Percentiles rank a stretch among this genome's conserved stretches.
These are phyloP conservation scores for Pogonocherus hispidulus DNA, from an alignment of 2,888 invertebrate species.

Conservation along the genomic window DNA sequence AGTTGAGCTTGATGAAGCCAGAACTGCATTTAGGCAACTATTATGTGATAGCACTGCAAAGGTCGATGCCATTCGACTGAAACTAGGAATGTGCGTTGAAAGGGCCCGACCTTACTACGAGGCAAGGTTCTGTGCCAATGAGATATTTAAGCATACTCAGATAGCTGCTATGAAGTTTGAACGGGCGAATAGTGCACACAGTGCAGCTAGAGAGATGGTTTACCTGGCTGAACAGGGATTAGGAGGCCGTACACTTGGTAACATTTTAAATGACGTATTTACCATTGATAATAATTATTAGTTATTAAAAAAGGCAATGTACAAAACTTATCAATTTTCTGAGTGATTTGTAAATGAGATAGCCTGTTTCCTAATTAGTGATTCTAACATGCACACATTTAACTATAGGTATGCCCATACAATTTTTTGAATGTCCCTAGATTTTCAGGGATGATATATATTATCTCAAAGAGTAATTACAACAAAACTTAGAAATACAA, in stretches of 20 bases:
- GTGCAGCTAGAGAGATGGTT: constrained; percentile 93
- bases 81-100: constrained; percentile 87
- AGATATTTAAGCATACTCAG: constrained; percentile 88
- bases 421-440: too few relatives aligned
- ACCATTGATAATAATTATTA: too few relatives aligned
- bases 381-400: too few relatives aligned
- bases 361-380: too few relatives aligned
- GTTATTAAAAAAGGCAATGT: too few relatives aligned
- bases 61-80: constrained; percentile 85
- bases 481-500: too few relatives aligned
- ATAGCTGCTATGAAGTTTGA: constrained; percentile 85
- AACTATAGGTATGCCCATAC: too few relatives aligned
- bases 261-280: constrained; percentile 56
- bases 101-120: constrained; percentile 93
- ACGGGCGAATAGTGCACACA: constrained; percentile 90
- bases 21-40: constrained; percentile 84
- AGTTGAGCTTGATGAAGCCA: constrained; percentile 89
- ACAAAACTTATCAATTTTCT: too few relatives aligned
- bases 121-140: constrained; percentile 85
- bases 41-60: constrained; percentile 87
- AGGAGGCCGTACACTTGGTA: constrained; percentile 70
- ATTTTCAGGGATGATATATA: too few relatives aligned
- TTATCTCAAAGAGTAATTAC: too few relatives aligned
- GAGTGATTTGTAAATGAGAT: too few relatives aligned
- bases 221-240: constrained; percentile 85